A percentile compares a stretch with the other conserved stretches of the same genome.
phyloP scores from a whole-genome alignment of 2,797 vertebrate species.

The Otus scops region DNA sequence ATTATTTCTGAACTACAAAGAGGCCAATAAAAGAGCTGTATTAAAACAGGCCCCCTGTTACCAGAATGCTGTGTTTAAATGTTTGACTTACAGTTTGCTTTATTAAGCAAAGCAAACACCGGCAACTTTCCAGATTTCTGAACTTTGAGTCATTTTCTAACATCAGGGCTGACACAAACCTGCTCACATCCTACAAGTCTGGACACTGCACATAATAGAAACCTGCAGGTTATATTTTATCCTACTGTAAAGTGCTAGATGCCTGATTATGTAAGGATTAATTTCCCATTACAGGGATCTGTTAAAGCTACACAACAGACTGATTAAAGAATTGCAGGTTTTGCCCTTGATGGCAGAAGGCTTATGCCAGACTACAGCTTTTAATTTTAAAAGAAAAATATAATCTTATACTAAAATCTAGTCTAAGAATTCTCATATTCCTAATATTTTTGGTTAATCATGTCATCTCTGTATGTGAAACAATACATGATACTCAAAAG shows the following conservation, averaged over 20 bases:
- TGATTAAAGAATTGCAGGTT: background rate
- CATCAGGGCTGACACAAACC: background rate
- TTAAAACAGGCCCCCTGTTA: conserved; percentile 43
- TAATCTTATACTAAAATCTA: background rate
- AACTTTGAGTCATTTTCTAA: conserved; percentile 22
- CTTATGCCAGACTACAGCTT: conserved; percentile 13
- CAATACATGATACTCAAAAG: background rate
- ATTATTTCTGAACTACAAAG: conserved; percentile 61
- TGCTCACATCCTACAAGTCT: background rate
- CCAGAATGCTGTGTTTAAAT: conserved; percentile 55
- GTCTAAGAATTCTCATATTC: background rate
- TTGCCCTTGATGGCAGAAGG: background rate
- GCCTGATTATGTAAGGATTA: background rate
- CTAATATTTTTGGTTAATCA: background rate
- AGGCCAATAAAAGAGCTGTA: conserved; percentile 55
- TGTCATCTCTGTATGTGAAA: background rate
- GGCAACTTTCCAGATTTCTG: conserved; percentile 38
- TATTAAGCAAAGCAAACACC: conserved; percentile 58
- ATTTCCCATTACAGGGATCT: background rate
- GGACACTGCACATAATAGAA: background rate
- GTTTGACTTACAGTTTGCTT: conserved; percentile 65
- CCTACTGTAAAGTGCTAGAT: background rate
- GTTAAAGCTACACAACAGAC: background rate
- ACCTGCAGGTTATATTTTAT: background rate
- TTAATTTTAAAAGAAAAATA: background rate